Evolutionary conservation across 2,797 vertebrate species (phyloP).

Genomic region (Emys orbicularis): DNA sequence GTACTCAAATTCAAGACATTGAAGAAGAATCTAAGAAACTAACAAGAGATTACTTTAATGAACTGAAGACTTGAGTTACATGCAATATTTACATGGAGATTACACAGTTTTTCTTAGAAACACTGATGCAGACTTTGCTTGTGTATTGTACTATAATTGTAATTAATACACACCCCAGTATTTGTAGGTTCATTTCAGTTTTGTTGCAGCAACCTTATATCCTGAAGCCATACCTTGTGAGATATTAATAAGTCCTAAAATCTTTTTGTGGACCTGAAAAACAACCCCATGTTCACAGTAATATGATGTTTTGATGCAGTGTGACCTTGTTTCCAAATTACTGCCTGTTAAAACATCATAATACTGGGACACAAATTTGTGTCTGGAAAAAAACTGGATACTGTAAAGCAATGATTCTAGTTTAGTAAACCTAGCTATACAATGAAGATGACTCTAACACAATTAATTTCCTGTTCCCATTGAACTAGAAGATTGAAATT

Average conservation of each 20-base stretch:
- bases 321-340: slow-evolving; percentile 6
- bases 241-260: neutral
- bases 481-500: slow-evolving; percentile 30
- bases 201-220: neutral
- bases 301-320: neutral
- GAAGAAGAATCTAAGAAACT: slow-evolving; percentile 96
- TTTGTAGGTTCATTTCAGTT: neutral
- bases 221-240: neutral
- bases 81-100: neutral
- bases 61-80: neutral
- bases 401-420: neutral
- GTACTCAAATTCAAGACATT: slow-evolving; percentile 86
- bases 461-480: slow-evolving; percentile 8
- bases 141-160: slow-evolving; percentile 7
- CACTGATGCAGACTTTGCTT: neutral
- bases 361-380: neutral
- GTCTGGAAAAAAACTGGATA: neutral
- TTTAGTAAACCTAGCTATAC: neutral
- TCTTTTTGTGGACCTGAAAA: neutral
- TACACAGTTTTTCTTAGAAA: neutral
- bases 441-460: neutral
- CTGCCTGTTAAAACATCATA: neutral
- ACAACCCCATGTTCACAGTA: neutral
- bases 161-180: rapidly evolving
- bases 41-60: slow-evolving; percentile 1